These are phyloP conservation scores for Cydia amplana DNA, from an alignment of 1,140 invertebrate genomes.

Conservation along the genomic window DNA sequence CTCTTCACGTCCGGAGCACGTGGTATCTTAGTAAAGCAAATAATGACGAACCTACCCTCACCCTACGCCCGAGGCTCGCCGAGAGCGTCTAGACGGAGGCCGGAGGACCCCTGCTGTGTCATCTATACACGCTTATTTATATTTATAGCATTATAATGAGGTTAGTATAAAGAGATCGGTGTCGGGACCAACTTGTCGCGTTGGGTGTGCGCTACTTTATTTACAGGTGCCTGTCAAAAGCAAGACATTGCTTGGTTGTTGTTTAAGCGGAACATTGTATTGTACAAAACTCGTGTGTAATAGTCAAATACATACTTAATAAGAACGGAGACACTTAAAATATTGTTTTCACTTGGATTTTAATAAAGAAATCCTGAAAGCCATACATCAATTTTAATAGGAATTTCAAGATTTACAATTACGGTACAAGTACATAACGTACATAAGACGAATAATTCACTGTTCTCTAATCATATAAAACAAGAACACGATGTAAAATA, in stretches of 20 bases:
- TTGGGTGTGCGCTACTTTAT: not conserved
- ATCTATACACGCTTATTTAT: constrained; percentile 41
- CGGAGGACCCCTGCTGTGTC: constrained; percentile 50
- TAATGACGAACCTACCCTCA: constrained; percentile 69
- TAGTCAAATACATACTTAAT: too few relatives aligned
- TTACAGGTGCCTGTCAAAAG: too few relatives aligned
- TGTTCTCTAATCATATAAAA: not conserved
- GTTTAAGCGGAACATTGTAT: too few relatives aligned
- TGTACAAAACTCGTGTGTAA: too few relatives aligned
- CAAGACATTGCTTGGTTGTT: too few relatives aligned
- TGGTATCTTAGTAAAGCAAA: constrained; percentile 70
- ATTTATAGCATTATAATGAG: constrained; percentile 27
- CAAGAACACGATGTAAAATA: not conserved
- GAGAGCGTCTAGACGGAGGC: constrained; percentile 74
- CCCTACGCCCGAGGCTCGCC: constrained; percentile 65
- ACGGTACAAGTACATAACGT: too few relatives aligned
- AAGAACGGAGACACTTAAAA: too few relatives aligned
- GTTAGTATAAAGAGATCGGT: constrained; percentile 25
- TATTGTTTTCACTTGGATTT: too few relatives aligned
- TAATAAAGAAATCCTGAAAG: too few relatives aligned
- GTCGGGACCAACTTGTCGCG: not conserved
- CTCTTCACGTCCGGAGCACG: constrained; percentile 60
- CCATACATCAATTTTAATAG: too few relatives aligned
- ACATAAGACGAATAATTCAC: not conserved
- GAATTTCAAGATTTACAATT: too few relatives aligned